These are phyloP conservation scores for Phrixothrix hirtus DNA, from an alignment of 2,888 invertebrate genomes.

Conservation along the genomic window DNA sequence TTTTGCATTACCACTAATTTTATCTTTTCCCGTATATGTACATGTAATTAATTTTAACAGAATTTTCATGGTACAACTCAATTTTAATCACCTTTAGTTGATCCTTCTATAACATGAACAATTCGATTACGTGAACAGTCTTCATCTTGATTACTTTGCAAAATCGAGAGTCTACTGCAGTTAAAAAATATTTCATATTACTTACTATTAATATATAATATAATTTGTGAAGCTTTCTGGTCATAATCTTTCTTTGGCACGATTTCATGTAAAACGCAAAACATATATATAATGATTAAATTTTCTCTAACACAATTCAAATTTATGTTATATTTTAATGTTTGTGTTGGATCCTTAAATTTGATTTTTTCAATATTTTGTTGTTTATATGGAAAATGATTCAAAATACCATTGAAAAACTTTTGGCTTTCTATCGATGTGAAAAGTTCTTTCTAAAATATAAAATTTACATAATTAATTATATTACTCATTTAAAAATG, in stretches of 20 bases:
- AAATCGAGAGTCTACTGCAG: too few species aligned
- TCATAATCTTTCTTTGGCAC: conserved; percentile 54
- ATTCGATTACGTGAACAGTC: conserved; percentile 1
- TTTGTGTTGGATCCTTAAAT: conserved; percentile 53
- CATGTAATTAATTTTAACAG: conserved; percentile 13
- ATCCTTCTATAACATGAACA: too few species aligned
- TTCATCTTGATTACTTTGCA: too few species aligned
- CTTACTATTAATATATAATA: conserved; percentile 60
- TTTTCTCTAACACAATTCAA: conserved; percentile 61
- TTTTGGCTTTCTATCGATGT: conserved; percentile 59
- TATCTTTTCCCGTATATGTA: background rate
- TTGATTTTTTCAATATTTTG: conserved; percentile 46
- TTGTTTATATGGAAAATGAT: conserved; percentile 63
- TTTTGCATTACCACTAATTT: too few species aligned
- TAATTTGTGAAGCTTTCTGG: conserved; percentile 52
- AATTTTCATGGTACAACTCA: too few species aligned
- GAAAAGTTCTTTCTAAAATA: conserved; percentile 52
- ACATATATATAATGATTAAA: conserved; percentile 59
- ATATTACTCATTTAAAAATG: conserved; percentile 1
- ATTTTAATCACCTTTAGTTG: too few species aligned
- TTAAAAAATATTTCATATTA: conserved; percentile 5
- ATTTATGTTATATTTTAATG: conserved; percentile 52
- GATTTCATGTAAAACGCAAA: conserved; percentile 57
- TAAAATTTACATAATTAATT: background rate
- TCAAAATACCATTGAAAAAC: conserved; percentile 63